Evolutionary conservation across 2,113 vertebrate genomes (phyloP).

Genomic region (Nothocercus julius): DNA sequence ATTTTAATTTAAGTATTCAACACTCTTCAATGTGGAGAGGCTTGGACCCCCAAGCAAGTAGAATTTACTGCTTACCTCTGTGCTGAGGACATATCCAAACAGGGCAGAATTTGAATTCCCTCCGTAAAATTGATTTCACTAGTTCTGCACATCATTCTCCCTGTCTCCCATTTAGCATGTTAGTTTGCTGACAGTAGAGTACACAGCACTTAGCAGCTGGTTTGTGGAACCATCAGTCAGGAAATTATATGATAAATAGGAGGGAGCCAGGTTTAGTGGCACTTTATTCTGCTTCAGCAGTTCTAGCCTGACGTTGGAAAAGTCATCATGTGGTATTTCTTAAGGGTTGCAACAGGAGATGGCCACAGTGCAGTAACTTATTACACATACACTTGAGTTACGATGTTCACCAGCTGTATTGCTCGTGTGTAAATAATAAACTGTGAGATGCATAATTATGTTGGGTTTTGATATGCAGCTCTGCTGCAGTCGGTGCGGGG

Average conservation of each 20-base stretch:
- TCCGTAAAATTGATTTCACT: constrained; percentile 69
- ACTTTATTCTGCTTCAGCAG: constrained; percentile 85
- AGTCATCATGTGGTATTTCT: constrained; percentile 79
- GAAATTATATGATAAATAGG: constrained; percentile 86
- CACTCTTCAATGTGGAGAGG: neutral
- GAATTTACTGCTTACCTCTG: constrained; percentile 49
- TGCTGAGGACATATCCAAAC: constrained; percentile 2
- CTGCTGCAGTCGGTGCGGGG: neutral
- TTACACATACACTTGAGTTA: constrained; percentile 75
- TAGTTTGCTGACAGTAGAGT: constrained; percentile 83
- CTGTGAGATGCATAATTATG: constrained; percentile 67
- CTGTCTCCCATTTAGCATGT: constrained; percentile 79
- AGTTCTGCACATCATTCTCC: constrained; percentile 74
- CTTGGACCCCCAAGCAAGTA: constrained; percentile 10
- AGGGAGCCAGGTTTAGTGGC: constrained; percentile 80
- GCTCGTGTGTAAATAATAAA: constrained; percentile 81
- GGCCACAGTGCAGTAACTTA: constrained; percentile 67
- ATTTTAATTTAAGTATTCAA: constrained; percentile 45
- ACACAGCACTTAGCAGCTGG: constrained; percentile 85
- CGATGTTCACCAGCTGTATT: constrained; percentile 70
- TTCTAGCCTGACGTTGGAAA: constrained; percentile 81
- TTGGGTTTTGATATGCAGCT: constrained; percentile 54
- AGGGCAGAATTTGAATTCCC: constrained; percentile 71
- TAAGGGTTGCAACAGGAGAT: constrained; percentile 74
- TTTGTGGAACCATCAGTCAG: constrained; percentile 85